Evolutionary conservation across 2,888 invertebrate genomes (phyloP), one percentile per base, ranked within the genome.

Genomic region (Acleris literana): DNA sequence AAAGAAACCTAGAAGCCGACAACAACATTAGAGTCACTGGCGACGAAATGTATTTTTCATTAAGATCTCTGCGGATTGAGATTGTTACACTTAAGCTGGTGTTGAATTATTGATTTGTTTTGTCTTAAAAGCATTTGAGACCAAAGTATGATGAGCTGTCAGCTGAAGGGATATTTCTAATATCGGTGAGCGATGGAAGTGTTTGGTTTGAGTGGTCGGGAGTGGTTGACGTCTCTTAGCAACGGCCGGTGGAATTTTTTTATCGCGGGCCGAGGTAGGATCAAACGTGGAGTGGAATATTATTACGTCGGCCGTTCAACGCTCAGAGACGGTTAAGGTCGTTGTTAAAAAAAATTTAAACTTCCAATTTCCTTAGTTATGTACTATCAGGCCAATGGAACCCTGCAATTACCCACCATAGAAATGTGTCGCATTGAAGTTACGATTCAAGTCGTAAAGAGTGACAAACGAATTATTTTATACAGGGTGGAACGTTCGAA

Each of bases 71-170:
- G 4, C 43, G 60, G 39, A 58, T 63, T 18, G 52, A 53, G 55
- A 68, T 55, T 54, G 59, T 22, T 61, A 65, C 56, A 61, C 56
- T 62, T 46, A 57, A 61, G 60, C 74, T 71, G 74, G 73, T 72
- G 80, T 75, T 75, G 78, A 82, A 80, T 82, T 81, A 82, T 84
- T 78, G 81, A 83, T 83, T 81, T 78, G 77, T 77, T 81, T 82
- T 78, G 76, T 83, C 75, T 78, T 76, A 77, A 76, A 77, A 75
- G 72, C 76, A 74, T 72, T 75, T 66, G 71, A 71, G 73, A 66
- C 69, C 75, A 75, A 76, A 71, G 74, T 69, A 49, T 73, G 69
- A 54, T 68, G 60, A 68, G 69, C 71, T 65, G 57, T 55, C 62
- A 70, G 62, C 63, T 58, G 59, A 71, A 66, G 66, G 25, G 52